Base-by-base conservation (phyloP, 2,113 vertebrate species). In the Caranx melampygus region DNA sequence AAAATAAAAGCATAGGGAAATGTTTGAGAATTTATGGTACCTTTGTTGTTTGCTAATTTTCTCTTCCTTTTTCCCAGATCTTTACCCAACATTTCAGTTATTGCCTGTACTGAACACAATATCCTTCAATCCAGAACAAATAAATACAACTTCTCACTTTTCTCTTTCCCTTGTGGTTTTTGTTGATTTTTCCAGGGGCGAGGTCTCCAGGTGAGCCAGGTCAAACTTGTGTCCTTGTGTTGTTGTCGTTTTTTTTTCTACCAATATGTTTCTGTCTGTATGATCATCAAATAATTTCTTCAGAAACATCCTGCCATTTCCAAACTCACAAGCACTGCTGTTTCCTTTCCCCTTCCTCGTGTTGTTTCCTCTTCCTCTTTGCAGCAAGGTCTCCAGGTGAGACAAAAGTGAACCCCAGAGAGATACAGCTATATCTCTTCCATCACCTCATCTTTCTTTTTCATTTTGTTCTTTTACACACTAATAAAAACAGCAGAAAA, bases 141-240 rank as follows among this genome's bases (percentile, higher is more conserved):
- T 66, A 33, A 84, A 81, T 55, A 60, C 75, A 81, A 74, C 49
- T 82, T 35, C 85, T 69, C 61, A 60, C 79, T 89, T 75, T 84
- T 83, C 49, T 87, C 82, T 92, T 77, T 80, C 67, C 63, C 45
- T 40, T 90, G 52, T 90, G 74, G 70, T 88, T 89, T 87, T 35
- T 82, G 73, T 68, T 78, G 14, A 3, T 74, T 78, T 26, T 68
- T 69, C 2, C 63, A 93, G 93, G 91, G 34, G 87, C 93, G 14
- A 90, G 92, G 89, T 94, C 93, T 90, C 93, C 93, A 94, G 93
- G 93, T 94, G 93, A 94, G 93, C 89, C 79, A 74, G 87, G 83
- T 93, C 80, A 87, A 83, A 79, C 77, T 80, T 84, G 64, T 71
- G 54, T 4, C 49, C 11, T 9, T 42, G 9, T 42, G 6, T 42